These are phyloP conservation scores for Iselma pallidipennis DNA, from an alignment of 2,888 invertebrate genomes.

Conservation along the genomic window DNA sequence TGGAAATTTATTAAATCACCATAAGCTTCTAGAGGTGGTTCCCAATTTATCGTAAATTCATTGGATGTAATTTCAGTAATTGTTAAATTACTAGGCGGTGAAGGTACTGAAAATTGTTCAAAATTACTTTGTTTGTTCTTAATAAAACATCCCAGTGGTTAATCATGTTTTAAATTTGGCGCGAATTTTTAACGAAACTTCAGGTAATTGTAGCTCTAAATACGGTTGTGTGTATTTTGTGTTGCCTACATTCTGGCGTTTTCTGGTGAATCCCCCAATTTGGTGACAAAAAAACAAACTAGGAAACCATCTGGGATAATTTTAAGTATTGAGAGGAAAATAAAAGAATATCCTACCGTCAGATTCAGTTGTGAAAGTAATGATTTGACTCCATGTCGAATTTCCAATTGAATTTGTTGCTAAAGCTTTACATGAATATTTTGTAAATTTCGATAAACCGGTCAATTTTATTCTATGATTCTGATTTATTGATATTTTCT, in stretches of 20 bases:
- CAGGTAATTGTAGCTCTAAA: too few species aligned
- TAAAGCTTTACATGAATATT: constrained; percentile 12
- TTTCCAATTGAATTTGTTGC: constrained; percentile 7
- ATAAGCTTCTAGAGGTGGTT: constrained; percentile 26
- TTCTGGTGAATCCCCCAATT: too few species aligned
- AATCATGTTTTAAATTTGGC: background rate
- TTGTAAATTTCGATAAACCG: constrained; percentile 13
- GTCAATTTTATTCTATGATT: background rate
- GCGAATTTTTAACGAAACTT: background rate
- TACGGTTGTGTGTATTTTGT: background rate
- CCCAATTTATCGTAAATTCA: constrained; percentile 32
- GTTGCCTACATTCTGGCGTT: background rate
- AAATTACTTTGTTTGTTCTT: background rate
- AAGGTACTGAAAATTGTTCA: constrained; percentile 33
- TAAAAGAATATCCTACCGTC: constrained; percentile 9
- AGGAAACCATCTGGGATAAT: too few species aligned
- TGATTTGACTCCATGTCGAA: background rate
- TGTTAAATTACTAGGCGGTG: constrained; percentile 21
- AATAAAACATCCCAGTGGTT: background rate
- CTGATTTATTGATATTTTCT: background rate
- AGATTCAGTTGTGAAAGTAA: constrained; percentile 1
- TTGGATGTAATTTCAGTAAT: constrained; percentile 7
- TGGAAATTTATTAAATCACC: constrained; percentile 27
- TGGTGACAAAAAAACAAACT: too few species aligned
- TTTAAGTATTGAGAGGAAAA: background rate